These are phyloP conservation scores for Phoxinus phoxinus DNA, from an alignment of 2,113 vertebrate species.

Conservation along the genomic window DNA sequence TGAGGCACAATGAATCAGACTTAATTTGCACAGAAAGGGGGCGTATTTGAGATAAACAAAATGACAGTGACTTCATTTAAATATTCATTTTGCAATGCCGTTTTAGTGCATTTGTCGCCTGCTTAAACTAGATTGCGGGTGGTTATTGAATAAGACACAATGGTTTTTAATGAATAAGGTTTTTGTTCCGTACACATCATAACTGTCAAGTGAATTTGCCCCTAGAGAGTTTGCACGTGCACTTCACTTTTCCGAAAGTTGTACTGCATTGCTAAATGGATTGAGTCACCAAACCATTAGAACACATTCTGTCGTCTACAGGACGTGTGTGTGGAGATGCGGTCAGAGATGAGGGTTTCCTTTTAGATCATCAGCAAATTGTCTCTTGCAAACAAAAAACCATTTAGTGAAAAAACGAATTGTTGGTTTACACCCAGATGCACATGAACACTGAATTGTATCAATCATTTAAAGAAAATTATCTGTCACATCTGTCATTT, in stretches of 20 bases:
- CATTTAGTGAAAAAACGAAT: neutral
- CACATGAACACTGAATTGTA: neutral
- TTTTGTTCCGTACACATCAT: neutral
- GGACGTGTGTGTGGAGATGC: too few species aligned
- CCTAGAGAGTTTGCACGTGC: neutral
- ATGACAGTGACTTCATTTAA: neutral
- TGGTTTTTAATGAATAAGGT: neutral
- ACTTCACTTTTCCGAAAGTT: neutral
- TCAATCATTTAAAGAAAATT: neutral
- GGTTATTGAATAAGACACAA: neutral
- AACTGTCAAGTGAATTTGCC: neutral
- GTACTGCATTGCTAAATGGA: neutral
- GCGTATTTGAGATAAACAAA: neutral
- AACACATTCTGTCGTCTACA: neutral
- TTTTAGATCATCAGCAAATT: neutral
- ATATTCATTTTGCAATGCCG: neutral
- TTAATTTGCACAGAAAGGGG: conserved; percentile 10
- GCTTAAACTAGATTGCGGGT: neutral
- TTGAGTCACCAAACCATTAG: too few species aligned
- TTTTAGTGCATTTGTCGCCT: neutral
- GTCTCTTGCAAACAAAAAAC: neutral
- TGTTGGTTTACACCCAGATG: neutral
- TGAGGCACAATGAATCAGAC: neutral
- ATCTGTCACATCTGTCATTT: conserved; percentile 11
- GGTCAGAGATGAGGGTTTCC: neutral